Conservation (phyloP, 2,113 vertebrate species). For the Australoheros scitulus region DNA sequence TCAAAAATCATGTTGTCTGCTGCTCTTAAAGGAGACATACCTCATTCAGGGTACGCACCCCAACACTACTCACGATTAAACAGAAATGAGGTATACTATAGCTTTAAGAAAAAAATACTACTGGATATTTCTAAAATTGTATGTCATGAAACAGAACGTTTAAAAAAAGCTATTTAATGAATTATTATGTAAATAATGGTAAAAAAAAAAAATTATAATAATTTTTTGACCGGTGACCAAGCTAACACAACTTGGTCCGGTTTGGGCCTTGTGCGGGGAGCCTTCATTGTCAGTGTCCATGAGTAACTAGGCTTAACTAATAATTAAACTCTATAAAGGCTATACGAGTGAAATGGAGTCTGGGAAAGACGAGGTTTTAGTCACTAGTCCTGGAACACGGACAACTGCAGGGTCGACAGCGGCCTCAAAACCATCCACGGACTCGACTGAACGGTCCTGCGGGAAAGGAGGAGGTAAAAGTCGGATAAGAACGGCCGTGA, state of each 20-base stretch:
- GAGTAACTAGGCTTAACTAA: neutral
- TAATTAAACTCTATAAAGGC: neutral
- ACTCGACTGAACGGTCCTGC: slow-evolving; percentile 10
- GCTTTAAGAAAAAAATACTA: slow-evolving; percentile 73
- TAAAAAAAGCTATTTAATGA: neutral
- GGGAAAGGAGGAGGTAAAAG: slow-evolving; percentile 11
- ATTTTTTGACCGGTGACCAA: neutral
- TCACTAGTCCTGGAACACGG: neutral
- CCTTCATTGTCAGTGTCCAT: neutral
- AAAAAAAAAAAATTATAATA: neutral
- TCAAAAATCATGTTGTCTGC: neutral
- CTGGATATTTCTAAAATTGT: slow-evolving; percentile 6
- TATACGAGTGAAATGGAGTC: neutral
- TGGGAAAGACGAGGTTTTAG: neutral
- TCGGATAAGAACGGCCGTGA: neutral
- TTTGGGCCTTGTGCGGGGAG: neutral
- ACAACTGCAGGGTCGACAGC: neutral
- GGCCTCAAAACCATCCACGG: slow-evolving; percentile 30
- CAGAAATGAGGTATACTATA: slow-evolving; percentile 58
- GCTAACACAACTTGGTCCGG: slow-evolving; percentile 24
- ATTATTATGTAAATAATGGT: neutral
- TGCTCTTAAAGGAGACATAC: slow-evolving; percentile 57
- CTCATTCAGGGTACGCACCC: neutral
- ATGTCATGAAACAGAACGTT: neutral
- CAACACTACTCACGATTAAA: neutral